phyloP scores from a whole-genome alignment of 2,888 invertebrate species.

The Aspidapion aeneum region DNA sequence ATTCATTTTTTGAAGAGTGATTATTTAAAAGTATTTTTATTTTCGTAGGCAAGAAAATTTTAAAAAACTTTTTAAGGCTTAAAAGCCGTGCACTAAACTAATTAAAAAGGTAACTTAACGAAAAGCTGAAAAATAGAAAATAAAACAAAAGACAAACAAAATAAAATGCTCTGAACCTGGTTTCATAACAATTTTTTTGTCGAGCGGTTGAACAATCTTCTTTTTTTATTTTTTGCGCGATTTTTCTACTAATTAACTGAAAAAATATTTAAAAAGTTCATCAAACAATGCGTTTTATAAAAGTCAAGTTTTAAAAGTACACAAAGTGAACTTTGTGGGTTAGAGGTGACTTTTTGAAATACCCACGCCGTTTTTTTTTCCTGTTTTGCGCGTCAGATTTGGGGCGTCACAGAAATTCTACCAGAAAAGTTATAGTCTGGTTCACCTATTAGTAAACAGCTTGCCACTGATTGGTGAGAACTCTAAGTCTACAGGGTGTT shows the following conservation, averaged over 20 bases:
- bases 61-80: neutral
- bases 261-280: conserved; percentile 42
- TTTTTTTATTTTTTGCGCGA: conserved; percentile 16
- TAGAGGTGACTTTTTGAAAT: no score
- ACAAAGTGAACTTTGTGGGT: neutral
- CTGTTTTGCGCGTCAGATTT: no score
- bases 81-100: neutral
- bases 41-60: no score
- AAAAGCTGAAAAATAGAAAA: neutral
- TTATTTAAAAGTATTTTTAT: no score
- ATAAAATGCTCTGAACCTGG: no score
- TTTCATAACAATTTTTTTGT: neutral
- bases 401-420: no score
- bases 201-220: neutral
- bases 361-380: no score
- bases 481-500: no score
- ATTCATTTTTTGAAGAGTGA: no score
- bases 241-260: conserved; percentile 34
- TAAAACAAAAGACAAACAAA: neutral
- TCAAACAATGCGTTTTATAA: conserved; percentile 40
- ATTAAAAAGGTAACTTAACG: neutral
- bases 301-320: neutral
- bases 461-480: no score
- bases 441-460: no score
- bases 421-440: no score